A percentile compares a stretch with the other conserved stretches of the same genome.
These are phyloP conservation scores for Ganaspis sp. DNA, from an alignment of 1,140 invertebrate genomes.

Conservation along the genomic window DNA sequence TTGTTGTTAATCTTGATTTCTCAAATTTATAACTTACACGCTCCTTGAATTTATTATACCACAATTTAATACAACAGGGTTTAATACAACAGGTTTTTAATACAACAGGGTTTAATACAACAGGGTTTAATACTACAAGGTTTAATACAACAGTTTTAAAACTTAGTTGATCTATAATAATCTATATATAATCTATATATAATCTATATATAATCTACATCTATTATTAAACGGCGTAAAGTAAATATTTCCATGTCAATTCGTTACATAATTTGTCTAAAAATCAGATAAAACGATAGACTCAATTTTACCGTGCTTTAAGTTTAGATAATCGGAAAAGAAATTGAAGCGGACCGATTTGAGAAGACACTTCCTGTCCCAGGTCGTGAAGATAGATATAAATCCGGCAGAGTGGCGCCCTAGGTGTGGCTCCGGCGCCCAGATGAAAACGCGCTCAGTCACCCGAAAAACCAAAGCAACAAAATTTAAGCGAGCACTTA, in stretches of 20 bases:
- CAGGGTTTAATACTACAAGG: no score
- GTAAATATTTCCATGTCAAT: no score
- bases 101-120: no score
- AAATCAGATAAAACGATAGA: neutral
- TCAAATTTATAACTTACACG: neutral
- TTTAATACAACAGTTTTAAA: no score
- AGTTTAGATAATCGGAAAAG: neutral
- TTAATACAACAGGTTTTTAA: neutral
- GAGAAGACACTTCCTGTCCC: conserved; percentile 26
- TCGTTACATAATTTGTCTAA: neutral
- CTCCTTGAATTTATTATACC: neutral
- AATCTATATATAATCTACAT: no score
- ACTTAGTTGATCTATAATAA: no score
- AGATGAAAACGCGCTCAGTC: conserved; percentile 55
- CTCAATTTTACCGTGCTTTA: neutral
- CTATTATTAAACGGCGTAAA: no score
- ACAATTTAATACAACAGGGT: neutral
- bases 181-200: no score
- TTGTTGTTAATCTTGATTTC: conserved; percentile 25
- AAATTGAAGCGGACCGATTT: neutral
- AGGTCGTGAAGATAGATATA: conserved; percentile 42
- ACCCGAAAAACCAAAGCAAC: conserved; percentile 49
- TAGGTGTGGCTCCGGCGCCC: conserved; percentile 65
- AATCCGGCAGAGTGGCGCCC: conserved; percentile 66
- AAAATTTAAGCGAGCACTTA: conserved; percentile 66